These are phyloP conservation scores for Clusia tigrina DNA, from an alignment of 2,888 invertebrate species.

Conservation along the genomic window DNA sequence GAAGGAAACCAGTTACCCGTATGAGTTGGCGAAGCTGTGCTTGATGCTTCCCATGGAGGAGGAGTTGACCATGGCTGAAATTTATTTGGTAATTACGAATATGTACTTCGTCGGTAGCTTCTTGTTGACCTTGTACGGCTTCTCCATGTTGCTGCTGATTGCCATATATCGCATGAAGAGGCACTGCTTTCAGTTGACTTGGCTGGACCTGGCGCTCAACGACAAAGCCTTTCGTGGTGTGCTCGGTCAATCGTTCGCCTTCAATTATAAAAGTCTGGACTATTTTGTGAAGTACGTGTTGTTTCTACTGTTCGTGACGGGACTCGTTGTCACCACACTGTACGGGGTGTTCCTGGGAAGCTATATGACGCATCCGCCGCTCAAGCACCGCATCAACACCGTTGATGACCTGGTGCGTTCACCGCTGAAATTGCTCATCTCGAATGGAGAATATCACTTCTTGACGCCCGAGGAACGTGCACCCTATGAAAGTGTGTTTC, in stretches of 20 bases:
- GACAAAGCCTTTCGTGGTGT: constrained; percentile 22
- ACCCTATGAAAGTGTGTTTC: background rate
- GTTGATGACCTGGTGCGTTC: constrained; percentile 23
- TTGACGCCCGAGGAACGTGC: background rate
- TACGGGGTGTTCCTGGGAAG: constrained; percentile 24
- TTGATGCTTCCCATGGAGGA: constrained; percentile 33
- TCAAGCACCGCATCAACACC: constrained; percentile 12
- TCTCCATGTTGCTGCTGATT: background rate
- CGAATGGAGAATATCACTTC: background rate
- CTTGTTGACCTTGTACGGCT: background rate
- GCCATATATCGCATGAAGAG: background rate
- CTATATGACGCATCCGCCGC: constrained; percentile 28
- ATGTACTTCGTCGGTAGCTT: constrained; percentile 7
- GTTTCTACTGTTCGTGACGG: constrained; percentile 19
- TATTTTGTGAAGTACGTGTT: constrained; percentile 20
- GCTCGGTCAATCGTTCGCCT: constrained; percentile 22
- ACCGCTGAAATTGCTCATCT: constrained; percentile 13
- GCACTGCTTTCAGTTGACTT: background rate
- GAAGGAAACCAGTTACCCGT: constrained; percentile 31
- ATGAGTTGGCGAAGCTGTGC: constrained; percentile 31
- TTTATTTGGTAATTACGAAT: constrained; percentile 14
- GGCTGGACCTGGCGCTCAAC: constrained; percentile 3
- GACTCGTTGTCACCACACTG: constrained; percentile 6
- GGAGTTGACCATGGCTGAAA: constrained; percentile 9
- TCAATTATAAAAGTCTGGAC: constrained; percentile 1